Base-by-base conservation (phyloP, 2,113 vertebrate species). In the Mohoua ochrocephala region DNA sequence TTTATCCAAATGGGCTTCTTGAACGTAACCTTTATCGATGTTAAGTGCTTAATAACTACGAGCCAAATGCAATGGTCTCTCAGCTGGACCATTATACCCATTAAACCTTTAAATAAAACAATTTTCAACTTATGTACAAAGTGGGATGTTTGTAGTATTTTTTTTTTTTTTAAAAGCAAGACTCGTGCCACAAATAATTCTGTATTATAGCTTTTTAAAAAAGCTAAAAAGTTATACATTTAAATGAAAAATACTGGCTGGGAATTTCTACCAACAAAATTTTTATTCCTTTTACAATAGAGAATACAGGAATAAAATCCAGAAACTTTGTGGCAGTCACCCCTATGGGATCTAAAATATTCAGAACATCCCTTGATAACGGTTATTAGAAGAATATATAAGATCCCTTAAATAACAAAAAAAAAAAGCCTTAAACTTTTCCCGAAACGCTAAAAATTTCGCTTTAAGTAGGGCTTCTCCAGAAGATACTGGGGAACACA, bases 41-140 rank as follows among this genome's bases (percentile, higher is more conserved):
- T 84, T 94, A 95, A 97, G 74, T 84, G 77, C 94, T 96, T 96
- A 93, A 94, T 73, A 95, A 92, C 91, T 71, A 65, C 26, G 80
- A 49, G 50, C 73, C 93, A 95, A 96, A 96, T 68, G 23, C 79
- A 42, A 27, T 60, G n/a, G 41, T 95, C 73, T 96, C 94, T 96
- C 57, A 95, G 77, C 65, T 96, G 81, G 84, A 88, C 82, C 94
- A 91, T 97, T 97, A 89, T 45, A 76, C 35, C 83, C 92, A 98
- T 97, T 96, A 92, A 97, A 92, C 59, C 91, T 96, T 97, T 95
- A 86, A 91, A 96, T 87, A 83, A 97, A 97, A 93, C 52, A 39
- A 89, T 71, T 96, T 91, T 84, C 78, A 86, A 82, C 86, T 96
- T 87, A 67, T 3, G 31, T 74, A 87, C 37, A 86, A 91, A 94